phyloP scores from a whole-genome alignment of 2,113 vertebrate species.

The Petromus typicus region DNA sequence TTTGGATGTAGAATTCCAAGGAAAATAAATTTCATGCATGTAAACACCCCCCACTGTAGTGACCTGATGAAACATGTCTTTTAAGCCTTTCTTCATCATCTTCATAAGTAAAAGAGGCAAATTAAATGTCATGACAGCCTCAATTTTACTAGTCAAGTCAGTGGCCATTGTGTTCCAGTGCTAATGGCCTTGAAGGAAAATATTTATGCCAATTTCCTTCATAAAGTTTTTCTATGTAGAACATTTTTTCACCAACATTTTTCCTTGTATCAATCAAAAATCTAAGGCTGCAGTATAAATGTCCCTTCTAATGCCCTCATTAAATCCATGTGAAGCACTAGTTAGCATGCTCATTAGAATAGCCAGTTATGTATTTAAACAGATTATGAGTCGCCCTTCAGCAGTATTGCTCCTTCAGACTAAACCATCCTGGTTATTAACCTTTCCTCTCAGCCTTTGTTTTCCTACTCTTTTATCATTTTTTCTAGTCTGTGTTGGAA shows the following conservation, averaged over 20 bases:
- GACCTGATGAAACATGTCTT: not conserved
- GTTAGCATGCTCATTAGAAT: not conserved
- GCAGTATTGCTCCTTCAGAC: slow-evolving; percentile 32
- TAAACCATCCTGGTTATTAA: slow-evolving; percentile 61
- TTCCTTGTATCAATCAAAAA: slow-evolving; percentile 9
- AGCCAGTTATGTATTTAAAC: slow-evolving; percentile 41
- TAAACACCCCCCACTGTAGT: not conserved
- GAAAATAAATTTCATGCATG: not conserved
- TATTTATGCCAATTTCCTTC: not conserved
- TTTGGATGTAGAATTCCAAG: not conserved
- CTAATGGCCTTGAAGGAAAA: not conserved
- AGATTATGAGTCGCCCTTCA: slow-evolving; percentile 38
- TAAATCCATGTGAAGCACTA: not conserved
- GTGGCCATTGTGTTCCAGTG: not conserved
- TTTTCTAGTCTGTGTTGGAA: slow-evolving; percentile 56
- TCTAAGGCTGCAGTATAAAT: not conserved
- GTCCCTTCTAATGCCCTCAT: not conserved
- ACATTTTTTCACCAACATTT: not conserved
- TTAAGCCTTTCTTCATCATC: not conserved
- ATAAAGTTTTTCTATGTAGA: not conserved
- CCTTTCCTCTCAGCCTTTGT: slow-evolving; percentile 62
- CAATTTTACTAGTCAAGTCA: not conserved
- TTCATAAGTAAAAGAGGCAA: not conserved
- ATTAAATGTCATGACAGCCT: not conserved
- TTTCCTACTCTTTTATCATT: slow-evolving; percentile 54